Percentiles rank a stretch among this genome's conserved stretches.
Conservation (phyloP, 2,113 vertebrate species). For the Sterrhoptilus dennistouni region DNA sequence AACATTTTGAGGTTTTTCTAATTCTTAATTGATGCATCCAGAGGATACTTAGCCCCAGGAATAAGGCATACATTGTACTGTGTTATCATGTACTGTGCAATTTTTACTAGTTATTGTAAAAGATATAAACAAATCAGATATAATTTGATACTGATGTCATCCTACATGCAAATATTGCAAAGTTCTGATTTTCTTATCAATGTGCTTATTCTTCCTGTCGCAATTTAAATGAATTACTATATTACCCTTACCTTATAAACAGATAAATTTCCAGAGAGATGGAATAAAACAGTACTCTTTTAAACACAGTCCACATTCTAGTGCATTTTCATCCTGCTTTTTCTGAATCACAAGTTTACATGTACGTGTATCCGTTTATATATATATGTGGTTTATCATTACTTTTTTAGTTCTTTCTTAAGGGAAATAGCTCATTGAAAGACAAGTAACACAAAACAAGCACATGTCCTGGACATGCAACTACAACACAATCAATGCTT, state of each 20-base stretch:
- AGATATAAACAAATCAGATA: background rate
- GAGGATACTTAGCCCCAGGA: background rate
- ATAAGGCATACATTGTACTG: background rate
- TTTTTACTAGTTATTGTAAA: background rate
- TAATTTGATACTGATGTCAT: background rate
- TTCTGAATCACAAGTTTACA: background rate
- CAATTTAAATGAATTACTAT: background rate
- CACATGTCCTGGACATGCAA: background rate
- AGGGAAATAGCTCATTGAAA: background rate
- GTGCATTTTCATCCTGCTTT: background rate
- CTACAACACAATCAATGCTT: background rate
- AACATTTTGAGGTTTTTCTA: fast-evolving
- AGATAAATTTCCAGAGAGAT: background rate
- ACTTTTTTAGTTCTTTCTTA: background rate
- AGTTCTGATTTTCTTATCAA: background rate
- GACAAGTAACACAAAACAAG: background rate
- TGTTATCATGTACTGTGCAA: background rate
- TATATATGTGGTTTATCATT: background rate
- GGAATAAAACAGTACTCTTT: background rate
- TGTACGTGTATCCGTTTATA: background rate
- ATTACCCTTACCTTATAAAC: background rate
- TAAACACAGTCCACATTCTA: background rate
- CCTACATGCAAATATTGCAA: background rate
- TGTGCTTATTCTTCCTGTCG: background rate
- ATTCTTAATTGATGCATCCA: background rate